These are phyloP conservation scores for Hyles lineata DNA, from an alignment of 2,888 invertebrate genomes.

Conservation along the genomic window DNA sequence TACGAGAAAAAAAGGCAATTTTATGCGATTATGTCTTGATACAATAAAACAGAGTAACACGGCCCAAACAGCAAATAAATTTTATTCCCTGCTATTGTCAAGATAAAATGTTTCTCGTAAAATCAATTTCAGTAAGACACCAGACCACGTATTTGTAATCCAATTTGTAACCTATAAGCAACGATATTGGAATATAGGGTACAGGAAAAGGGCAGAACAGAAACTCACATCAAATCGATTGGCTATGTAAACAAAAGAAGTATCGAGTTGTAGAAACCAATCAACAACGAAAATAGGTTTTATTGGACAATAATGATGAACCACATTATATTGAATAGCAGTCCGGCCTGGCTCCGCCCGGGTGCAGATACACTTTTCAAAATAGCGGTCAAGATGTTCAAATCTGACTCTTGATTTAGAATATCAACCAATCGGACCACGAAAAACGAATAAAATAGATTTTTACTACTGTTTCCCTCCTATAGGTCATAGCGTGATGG, in stretches of 20 bases:
- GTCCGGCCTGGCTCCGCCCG: too few species aligned
- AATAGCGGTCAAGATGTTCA: too few species aligned
- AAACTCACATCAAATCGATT: constrained; percentile 60
- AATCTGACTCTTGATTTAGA: too few species aligned
- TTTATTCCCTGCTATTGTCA: constrained; percentile 15
- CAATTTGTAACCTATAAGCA: constrained; percentile 66
- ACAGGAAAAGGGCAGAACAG: constrained; percentile 53
- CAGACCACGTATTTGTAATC: constrained; percentile 62
- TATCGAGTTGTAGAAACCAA: background rate
- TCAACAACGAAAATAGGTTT: background rate
- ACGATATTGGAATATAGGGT: constrained; percentile 61
- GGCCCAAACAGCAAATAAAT: constrained; percentile 9
- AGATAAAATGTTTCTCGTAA: constrained; percentile 48
- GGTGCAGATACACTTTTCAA: too few species aligned
- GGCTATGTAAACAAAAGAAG: constrained; percentile 29
- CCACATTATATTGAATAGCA: too few species aligned
- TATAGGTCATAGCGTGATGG: too few species aligned
- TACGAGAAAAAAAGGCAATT: background rate
- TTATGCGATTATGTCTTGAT: background rate
- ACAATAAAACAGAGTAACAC: background rate
- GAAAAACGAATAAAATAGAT: too few species aligned
- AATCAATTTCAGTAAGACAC: constrained; percentile 59
- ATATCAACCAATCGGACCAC: too few species aligned
- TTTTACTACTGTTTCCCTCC: too few species aligned
- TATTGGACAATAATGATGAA: too few species aligned